A percentile compares a stretch with the other conserved stretches of the same genome.
These are phyloP conservation scores for Torymus auratus DNA, from an alignment of 2,888 invertebrate genomes.

Conservation along the genomic window DNA sequence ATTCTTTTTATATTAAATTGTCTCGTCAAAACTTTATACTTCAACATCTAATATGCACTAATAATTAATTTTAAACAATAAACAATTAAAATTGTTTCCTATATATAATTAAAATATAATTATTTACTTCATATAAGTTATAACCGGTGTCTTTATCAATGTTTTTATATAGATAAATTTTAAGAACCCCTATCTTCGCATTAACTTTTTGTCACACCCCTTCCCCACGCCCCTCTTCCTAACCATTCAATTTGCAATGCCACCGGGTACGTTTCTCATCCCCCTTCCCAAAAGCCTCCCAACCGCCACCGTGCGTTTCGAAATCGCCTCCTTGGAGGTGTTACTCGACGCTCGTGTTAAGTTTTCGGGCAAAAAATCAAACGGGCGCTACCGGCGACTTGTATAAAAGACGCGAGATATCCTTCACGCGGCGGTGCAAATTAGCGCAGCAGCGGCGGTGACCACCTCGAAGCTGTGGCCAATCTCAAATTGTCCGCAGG, in stretches of 20 bases:
- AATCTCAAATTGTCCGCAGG: slow-evolving; percentile 50
- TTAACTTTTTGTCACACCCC: slow-evolving; percentile 28
- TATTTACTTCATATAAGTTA: too few relatives aligned
- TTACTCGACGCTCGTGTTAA: slow-evolving; percentile 35
- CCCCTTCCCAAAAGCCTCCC: too few relatives aligned
- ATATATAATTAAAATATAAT: too few relatives aligned
- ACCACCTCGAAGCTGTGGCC: slow-evolving; percentile 54
- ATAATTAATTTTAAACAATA: too few relatives aligned
- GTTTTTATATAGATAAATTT: too few relatives aligned
- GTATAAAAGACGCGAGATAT: slow-evolving; percentile 26
- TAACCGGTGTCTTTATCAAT: too few relatives aligned
- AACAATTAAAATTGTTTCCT: too few relatives aligned
- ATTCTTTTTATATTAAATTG: too few relatives aligned
- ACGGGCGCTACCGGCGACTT: slow-evolving; percentile 30
- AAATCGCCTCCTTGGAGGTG: slow-evolving; percentile 27
- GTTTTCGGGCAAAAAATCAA: slow-evolving; percentile 42
- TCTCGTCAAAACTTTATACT: too few relatives aligned
- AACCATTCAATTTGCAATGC: slow-evolving; percentile 22
- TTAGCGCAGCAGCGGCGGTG: slow-evolving; percentile 2
- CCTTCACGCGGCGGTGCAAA: slow-evolving; percentile 38
- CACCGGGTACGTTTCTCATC: not conserved
- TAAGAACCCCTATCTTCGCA: slow-evolving; percentile 6
- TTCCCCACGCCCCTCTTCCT: slow-evolving; percentile 5
- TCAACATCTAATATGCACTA: too few relatives aligned
- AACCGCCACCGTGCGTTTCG: not conserved